phyloP scores from a whole-genome alignment of 2,888 invertebrate genomes.

The Dione vanillae region DNA sequence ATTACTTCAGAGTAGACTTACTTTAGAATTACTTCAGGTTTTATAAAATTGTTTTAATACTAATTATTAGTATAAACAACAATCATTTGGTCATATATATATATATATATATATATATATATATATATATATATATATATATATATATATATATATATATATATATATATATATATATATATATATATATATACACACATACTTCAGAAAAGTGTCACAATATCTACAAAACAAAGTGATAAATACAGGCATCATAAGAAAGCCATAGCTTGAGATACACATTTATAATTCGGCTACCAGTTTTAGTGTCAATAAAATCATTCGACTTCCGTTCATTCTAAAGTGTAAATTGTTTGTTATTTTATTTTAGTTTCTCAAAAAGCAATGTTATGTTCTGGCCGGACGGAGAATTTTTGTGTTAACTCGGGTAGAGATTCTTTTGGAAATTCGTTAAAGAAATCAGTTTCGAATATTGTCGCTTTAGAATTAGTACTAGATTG shows the following conservation, averaged over 20 bases:
- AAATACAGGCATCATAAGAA: not conserved
- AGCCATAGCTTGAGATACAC: conserved; percentile 27
- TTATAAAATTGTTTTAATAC: not conserved
- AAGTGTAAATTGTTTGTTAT: conserved; percentile 71
- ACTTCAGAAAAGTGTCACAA: too few species aligned
- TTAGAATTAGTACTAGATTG: conserved; percentile 38
- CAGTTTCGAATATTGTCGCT: conserved; percentile 24
- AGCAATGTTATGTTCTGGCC: conserved; percentile 70
- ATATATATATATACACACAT: too few species aligned
- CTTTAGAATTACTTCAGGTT: conserved; percentile 51
- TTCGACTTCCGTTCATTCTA: conserved; percentile 65
- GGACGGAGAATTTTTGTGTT: conserved; percentile 51
- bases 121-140: too few species aligned
- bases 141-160: too few species aligned
- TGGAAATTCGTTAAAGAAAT: conserved; percentile 34
- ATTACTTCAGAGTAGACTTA: conserved; percentile 45
- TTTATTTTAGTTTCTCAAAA: conserved; percentile 68
- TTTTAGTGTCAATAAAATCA: conserved; percentile 64
- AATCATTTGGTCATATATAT: too few species aligned
- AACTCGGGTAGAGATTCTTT: conserved; percentile 34
- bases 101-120: too few species aligned
- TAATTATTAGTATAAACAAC: too few species aligned
- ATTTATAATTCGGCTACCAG: conserved; percentile 47
- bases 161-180: too few species aligned
- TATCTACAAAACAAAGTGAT: conserved; percentile 1